These are phyloP conservation scores for Pelosia muscerda DNA, from an alignment of 2,888 invertebrate genomes.

Conservation along the genomic window DNA sequence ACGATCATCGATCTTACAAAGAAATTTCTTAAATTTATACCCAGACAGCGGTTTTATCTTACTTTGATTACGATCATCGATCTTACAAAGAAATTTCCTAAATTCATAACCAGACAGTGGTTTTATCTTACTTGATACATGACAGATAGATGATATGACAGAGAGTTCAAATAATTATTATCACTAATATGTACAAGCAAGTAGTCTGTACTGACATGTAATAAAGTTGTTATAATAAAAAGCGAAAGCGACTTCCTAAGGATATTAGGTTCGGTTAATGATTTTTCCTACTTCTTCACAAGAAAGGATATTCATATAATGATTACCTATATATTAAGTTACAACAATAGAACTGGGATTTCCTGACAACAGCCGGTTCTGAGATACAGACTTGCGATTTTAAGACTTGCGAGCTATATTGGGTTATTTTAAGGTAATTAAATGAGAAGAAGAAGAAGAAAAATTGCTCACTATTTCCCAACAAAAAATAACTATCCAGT, in stretches of 20 bases:
- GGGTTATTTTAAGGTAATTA: too few species aligned
- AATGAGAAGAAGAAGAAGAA: too few species aligned
- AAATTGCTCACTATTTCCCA: too few species aligned
- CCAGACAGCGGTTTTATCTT: neutral
- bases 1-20: conserved; percentile 29
- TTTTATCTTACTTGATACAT: neutral
- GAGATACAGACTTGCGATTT: neutral
- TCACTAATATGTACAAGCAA: too few species aligned
- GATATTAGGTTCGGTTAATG: neutral
- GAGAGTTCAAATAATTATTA: neutral
- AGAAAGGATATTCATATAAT: neutral
- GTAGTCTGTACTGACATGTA: neutral
- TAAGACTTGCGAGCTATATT: neutral
- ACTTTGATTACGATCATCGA: conserved; percentile 31
- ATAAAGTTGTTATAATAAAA: neutral
- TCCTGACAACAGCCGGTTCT: neutral
- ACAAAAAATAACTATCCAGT: neutral
- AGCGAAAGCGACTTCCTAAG: neutral
- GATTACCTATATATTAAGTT: too few species aligned
- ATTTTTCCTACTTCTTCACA: neutral
- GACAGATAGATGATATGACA: neutral
- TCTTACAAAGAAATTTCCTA: conserved; percentile 16
- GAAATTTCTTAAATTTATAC: conserved; percentile 1
- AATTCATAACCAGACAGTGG: neutral
- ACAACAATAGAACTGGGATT: neutral